Percentiles rank a stretch among this genome's conserved stretches.
These are phyloP conservation scores for Platorchestia sp. DNA, from an alignment of 1,140 invertebrate species.

Conservation along the genomic window DNA sequence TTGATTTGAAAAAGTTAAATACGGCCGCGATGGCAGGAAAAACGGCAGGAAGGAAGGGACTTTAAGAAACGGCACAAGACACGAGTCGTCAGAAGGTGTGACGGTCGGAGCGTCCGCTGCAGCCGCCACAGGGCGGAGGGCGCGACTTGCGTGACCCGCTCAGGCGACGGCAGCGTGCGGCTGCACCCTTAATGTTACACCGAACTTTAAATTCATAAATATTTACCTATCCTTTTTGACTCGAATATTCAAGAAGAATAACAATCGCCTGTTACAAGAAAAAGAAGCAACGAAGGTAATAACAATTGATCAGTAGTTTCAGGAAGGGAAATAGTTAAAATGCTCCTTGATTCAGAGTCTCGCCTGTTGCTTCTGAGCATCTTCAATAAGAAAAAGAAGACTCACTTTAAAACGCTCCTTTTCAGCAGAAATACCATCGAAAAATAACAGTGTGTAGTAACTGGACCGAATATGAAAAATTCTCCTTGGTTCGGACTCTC, in stretches of 20 bases:
- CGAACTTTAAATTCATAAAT: not conserved
- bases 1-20: not conserved
- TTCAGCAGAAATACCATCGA: too few species aligned
- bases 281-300: not conserved
- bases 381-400: too few species aligned
- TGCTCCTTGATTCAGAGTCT: not conserved
- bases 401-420: too few species aligned
- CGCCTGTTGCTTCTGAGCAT: not conserved
- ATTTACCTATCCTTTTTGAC: not conserved
- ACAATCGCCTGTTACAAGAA: too few species aligned
- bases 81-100: not conserved
- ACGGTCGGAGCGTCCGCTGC: not conserved
- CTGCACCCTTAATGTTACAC: not conserved
- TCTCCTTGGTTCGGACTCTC: not conserved
- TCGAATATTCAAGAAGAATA: too few species aligned
- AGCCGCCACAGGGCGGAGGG: not conserved
- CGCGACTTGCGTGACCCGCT: not conserved
- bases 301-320: not conserved
- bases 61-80: not conserved
- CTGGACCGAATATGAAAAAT: too few species aligned
- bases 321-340: not conserved
- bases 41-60: not conserved
- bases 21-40: not conserved
- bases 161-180: not conserved
- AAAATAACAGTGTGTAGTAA: too few species aligned